A percentile compares a stretch with the other conserved stretches of the same genome.
These are phyloP conservation scores for Mercenaria mercenaria DNA, from an alignment of 1,140 invertebrate species.

Conservation along the genomic window DNA sequence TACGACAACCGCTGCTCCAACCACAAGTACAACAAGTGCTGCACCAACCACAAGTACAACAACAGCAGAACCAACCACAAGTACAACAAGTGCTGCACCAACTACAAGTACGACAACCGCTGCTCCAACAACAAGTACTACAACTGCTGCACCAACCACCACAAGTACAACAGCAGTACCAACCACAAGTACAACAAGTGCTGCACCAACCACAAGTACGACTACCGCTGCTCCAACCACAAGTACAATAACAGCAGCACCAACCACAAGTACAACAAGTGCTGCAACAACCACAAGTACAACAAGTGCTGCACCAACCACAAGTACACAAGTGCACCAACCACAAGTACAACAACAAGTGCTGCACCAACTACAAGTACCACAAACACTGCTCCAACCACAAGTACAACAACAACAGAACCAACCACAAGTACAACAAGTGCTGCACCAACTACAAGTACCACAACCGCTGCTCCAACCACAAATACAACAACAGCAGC, in stretches of 20 bases:
- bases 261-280: neutral
- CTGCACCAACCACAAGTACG: neutral
- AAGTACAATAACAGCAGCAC: neutral
- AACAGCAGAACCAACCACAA: no score
- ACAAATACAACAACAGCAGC: no score
- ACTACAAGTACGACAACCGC: slow-evolving; percentile 6
- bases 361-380: slow-evolving; percentile 57
- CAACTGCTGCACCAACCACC: no score
- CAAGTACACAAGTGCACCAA: no score
- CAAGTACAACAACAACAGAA: slow-evolving; percentile 65
- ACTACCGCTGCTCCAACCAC: slow-evolving; percentile 7
- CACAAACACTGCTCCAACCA: slow-evolving; percentile 63
- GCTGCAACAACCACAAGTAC: slow-evolving; percentile 22
- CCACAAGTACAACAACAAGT: slow-evolving; percentile 49
- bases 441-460: no score
- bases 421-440: no score
- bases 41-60: no score
- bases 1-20: slow-evolving; percentile 65
- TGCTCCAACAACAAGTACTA: no score
- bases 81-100: no score
- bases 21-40: no score
- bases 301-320: slow-evolving; percentile 17
- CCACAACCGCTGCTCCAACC: no score
- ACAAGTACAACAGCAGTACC: slow-evolving; percentile 1
- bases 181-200: neutral